Evolutionary conservation across 1,140 invertebrate species (phyloP).

Genomic region (Leptonema lineaticorne): DNA sequence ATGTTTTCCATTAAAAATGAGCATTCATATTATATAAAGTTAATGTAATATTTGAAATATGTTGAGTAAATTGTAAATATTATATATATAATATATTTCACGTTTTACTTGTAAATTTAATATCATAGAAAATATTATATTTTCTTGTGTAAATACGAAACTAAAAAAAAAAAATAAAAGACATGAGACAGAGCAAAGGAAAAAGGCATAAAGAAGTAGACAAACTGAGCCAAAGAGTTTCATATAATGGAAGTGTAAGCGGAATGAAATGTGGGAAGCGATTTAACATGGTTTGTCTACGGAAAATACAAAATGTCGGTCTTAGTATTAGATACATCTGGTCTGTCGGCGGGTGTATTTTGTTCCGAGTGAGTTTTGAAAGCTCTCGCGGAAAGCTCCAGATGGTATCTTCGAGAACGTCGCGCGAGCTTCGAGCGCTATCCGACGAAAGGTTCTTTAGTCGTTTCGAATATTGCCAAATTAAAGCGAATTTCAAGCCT

Average conservation of each 20-base stretch:
- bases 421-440: neutral
- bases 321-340: conserved; percentile 13
- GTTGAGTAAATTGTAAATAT: no score
- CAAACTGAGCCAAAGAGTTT: neutral
- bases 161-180: no score
- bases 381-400: conserved; percentile 22
- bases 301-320: neutral
- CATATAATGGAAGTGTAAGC: neutral
- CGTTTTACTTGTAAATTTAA: no score
- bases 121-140: no score
- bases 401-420: conserved; percentile 25
- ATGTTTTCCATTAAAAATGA: no score
- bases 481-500: conserved; percentile 1
- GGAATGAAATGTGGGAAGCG: neutral
- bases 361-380: conserved; percentile 9
- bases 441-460: conserved; percentile 19
- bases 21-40: no score
- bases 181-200: no score
- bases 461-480: conserved; percentile 18
- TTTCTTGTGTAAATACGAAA: no score
- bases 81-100: no score
- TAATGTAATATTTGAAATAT: no score
- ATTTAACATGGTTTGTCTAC: neutral
- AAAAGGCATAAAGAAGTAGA: neutral
- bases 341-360: conserved; percentile 11